Evolutionary conservation across 2,113 vertebrate species (phyloP).

Genomic region (Naja naja): DNA sequence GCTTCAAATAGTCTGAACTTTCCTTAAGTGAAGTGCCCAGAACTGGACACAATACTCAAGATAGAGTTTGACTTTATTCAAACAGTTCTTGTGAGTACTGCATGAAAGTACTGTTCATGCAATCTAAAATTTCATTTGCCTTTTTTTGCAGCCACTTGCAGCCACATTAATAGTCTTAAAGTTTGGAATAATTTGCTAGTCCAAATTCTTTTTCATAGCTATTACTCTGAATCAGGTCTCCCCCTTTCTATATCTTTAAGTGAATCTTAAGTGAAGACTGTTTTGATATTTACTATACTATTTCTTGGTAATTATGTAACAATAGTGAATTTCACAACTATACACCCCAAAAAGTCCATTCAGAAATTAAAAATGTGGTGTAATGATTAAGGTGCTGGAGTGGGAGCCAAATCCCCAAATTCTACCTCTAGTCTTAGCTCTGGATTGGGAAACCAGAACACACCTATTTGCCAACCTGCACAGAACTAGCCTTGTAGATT

Average conservation of each 20-base stretch:
- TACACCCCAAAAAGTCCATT: neutral
- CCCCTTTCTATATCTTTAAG: neutral
- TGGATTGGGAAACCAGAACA: neutral
- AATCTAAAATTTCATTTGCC: neutral
- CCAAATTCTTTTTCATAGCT: neutral
- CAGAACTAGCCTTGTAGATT: neutral
- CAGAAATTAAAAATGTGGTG: neutral
- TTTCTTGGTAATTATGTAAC: constrained; percentile 38
- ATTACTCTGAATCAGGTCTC: neutral
- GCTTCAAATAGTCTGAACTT: neutral
- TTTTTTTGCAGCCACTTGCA: neutral
- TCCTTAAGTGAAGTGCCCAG: neutral
- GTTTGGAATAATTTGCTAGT: neutral
- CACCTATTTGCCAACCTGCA: neutral
- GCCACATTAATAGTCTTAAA: neutral
- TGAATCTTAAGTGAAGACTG: neutral
- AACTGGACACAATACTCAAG: neutral
- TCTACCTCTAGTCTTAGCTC: neutral
- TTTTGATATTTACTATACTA: neutral
- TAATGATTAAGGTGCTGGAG: neutral
- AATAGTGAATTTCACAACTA: constrained; percentile 37
- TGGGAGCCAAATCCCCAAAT: neutral
- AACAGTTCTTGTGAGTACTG: neutral
- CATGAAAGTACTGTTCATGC: neutral
- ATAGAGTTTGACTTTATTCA: neutral